Evolutionary conservation across 1,140 invertebrate species (phyloP).

Genomic region (Drosophila watanabei): DNA sequence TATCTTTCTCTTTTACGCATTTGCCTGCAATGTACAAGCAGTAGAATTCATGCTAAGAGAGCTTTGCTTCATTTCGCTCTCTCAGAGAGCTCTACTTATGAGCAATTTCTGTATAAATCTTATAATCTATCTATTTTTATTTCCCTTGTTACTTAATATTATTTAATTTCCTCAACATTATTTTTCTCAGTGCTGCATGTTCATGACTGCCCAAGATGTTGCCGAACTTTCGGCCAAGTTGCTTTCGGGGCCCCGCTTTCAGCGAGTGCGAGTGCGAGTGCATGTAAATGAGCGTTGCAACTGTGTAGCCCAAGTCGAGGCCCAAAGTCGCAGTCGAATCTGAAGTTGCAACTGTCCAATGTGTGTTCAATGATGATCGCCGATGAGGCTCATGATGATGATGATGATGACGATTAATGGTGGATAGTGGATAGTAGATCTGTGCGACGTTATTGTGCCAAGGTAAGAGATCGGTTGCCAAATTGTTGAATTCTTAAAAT

Average conservation of each 20-base stretch:
- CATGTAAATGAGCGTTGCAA: slow-evolving; percentile 71
- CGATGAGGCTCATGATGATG: slow-evolving; percentile 25
- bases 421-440: slow-evolving; percentile 26
- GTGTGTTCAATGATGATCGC: slow-evolving; percentile 40
- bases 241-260: slow-evolving; percentile 47
- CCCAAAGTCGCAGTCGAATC: not conserved
- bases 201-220: slow-evolving; percentile 80
- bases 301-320: slow-evolving; percentile 2
- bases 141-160: not conserved
- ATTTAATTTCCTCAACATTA: too few species aligned
- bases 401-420: slow-evolving; percentile 25
- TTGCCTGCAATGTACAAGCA: not conserved
- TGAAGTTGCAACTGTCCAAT: slow-evolving; percentile 68
- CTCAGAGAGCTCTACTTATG: too few species aligned
- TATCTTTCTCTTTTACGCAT: not conserved
- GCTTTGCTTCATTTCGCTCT: too few species aligned
- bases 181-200: slow-evolving; percentile 17
- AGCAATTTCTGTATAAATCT: too few species aligned
- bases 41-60: too few species aligned
- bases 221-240: slow-evolving; percentile 61
- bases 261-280: slow-evolving; percentile 60
- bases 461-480: slow-evolving; percentile 81
- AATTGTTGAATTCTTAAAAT: slow-evolving; percentile 79
- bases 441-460: slow-evolving; percentile 78
- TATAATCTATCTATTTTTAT: not conserved